These are phyloP conservation scores for Trogon surrucura DNA, from an alignment of 2,113 vertebrate genomes.

Conservation along the genomic window DNA sequence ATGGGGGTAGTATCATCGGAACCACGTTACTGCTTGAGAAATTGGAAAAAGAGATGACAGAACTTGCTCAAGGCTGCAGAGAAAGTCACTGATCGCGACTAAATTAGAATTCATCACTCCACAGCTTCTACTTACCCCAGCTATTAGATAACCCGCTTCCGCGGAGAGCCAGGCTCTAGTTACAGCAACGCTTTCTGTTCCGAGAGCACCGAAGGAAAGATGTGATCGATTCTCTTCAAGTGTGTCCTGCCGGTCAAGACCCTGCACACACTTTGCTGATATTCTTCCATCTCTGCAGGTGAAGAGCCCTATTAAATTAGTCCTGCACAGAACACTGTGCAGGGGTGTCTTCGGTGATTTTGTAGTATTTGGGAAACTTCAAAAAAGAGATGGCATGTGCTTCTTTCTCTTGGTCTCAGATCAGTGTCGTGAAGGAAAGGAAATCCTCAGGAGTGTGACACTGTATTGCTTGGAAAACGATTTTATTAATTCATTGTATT, in stretches of 20 bases:
- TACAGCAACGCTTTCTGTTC: not conserved
- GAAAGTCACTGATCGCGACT: constrained; percentile 27
- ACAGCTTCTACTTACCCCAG: constrained; percentile 49
- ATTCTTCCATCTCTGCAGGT: not conserved
- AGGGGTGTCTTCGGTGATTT: not conserved
- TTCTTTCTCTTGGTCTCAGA: not conserved
- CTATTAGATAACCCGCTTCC: constrained; percentile 1
- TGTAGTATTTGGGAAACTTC: not conserved
- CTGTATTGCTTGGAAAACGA: not conserved
- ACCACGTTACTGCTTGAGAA: constrained; percentile 36
- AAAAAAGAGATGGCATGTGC: not conserved
- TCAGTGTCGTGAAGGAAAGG: not conserved
- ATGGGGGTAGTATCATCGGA: not conserved
- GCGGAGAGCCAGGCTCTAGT: not conserved
- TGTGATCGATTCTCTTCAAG: not conserved
- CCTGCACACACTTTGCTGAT: not conserved
- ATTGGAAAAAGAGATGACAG: constrained; percentile 46
- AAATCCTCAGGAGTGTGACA: not conserved
- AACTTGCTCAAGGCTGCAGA: constrained; percentile 42
- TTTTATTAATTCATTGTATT: not conserved
- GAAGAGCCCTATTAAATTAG: not conserved
- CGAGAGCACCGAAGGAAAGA: not conserved
- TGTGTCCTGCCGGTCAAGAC: not conserved
- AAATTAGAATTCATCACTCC: constrained; percentile 54
- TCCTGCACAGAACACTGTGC: not conserved